phyloP scores from a whole-genome alignment of 2,888 invertebrate species.

The Aphidoletes aphidimyza region DNA sequence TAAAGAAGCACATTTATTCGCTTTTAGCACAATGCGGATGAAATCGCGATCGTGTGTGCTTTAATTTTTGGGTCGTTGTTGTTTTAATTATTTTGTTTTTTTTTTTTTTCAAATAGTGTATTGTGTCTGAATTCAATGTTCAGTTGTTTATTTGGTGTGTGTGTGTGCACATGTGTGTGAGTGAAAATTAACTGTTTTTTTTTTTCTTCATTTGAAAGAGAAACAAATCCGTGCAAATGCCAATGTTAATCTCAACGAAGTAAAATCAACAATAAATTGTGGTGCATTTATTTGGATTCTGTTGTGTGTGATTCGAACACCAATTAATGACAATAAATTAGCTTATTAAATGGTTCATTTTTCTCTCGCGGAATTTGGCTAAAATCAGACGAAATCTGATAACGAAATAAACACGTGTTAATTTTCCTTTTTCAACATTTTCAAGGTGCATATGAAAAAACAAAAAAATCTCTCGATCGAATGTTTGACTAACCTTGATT shows the following conservation, averaged over 20 bases:
- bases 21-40: constrained; percentile 7
- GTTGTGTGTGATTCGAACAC: neutral
- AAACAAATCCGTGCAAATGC: too few species aligned
- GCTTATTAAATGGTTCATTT: neutral
- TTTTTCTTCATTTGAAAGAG: too few species aligned
- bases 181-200: too few species aligned
- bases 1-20: constrained; percentile 30
- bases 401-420: too few species aligned
- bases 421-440: neutral
- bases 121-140: neutral
- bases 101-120: neutral
- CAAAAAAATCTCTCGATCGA: neutral
- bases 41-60: neutral
- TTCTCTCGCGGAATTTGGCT: too few species aligned
- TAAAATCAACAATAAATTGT: too few species aligned
- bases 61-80: neutral
- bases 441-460: neutral
- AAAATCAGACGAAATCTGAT: too few species aligned
- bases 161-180: too few species aligned
- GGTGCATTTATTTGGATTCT: neutral
- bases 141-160: neutral
- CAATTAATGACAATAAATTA: neutral
- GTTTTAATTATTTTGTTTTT: neutral
- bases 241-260: too few species aligned
- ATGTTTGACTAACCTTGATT: neutral